Base-by-base conservation (phyloP, 2,797 vertebrate genomes). In the Sebastes steindachneri region DNA sequence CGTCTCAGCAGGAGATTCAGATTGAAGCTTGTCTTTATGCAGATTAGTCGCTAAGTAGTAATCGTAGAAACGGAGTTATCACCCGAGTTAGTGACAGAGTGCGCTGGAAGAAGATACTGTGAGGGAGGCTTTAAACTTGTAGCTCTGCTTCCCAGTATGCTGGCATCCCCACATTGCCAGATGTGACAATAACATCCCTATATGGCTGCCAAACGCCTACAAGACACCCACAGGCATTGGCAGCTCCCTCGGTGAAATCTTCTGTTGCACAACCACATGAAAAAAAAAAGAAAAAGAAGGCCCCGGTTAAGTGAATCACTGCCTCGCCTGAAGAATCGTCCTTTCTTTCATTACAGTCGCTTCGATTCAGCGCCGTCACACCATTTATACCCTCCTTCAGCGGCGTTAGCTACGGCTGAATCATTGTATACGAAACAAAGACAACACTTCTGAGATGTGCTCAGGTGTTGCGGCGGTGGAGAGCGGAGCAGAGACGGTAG, bases 161-260 rank as follows among this genome's bases (percentile, higher is more conserved):
- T 83, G 82, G 86, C 88, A 73, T 82, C 83, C 85, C 77, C 79
- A 75, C 84, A 2, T 59, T 87, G 89, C 89, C 93, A 94, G 94
- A 93, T 93, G 92, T 94, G 93, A 92, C 93, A 91, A 89, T 82
- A 88, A 87, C 86, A 87, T 91, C 84, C 82, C 82, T 71, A 65
- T 68, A 82, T 64, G 73, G 80, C 85, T 90, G 93, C 93, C 91
- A 93, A 90, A 88, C 74, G 79, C 90, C 92, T 82, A 86, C 92
- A 73, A 92, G 88, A 92, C 90, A 85, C 90, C 93, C 88, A 89
- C 82, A 65, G 88, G 89, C 87, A 9, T 69, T 92, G 93, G 94
- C 92, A 94, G 90, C 84, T 75, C 69, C 81, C 62, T 68, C 28
- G 78, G 84, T 82, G 80, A 90, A 93, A 89, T 90, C 82, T 88